Evolutionary conservation across 1,140 invertebrate species (phyloP), one percentile per base, ranked within the genome.

Genomic region (Heliothis subflexa): DNA sequence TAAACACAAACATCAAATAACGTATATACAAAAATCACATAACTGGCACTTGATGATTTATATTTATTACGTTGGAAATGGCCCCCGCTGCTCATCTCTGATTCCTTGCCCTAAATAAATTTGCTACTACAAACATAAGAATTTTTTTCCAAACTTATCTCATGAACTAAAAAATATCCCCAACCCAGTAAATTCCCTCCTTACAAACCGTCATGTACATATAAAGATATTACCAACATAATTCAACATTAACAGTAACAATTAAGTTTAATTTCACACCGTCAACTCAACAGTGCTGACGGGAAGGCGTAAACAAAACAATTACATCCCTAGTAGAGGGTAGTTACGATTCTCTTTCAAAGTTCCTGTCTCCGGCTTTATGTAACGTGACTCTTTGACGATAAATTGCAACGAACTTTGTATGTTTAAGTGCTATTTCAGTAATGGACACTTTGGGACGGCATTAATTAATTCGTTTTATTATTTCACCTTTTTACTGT

Each of bases 251-350:
- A 91, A 90, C 88, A 86, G 84, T 91, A 88, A 91, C 86, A 87
- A 80, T 86, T 87, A 87, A 85, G 83, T 83, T 88, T 87, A 86
- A 90, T 86, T 81, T 84, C 81, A 84, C 81, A 80, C 82, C 78
- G 80, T 87, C 80, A 85, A 86, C 79, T 84, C 86, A 87, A 87
- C 87, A 90, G 89, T 88, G 82, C 81, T 82, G 82, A 85, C 71
- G 84, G 82, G 74, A 78, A 82, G 78, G 83, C 78, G 85, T 90
- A 90, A 88, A 92, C 91, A 88, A 89, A 92, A 91, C 85, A 90
- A 90, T 92, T 90, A 91, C 85, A 86, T 81, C 84, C 80, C 82
- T 85, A 85, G 72, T 64, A 74, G 81, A 82, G 84, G 82, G 84
- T 47, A 89, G 83, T 87, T 89, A 86, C 83, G 82, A 85, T 85